A percentile compares a stretch with the other conserved stretches of the same genome.
These are phyloP conservation scores for Agelaius phoeniceus DNA, from an alignment of 2,113 vertebrate species.

Conservation along the genomic window DNA sequence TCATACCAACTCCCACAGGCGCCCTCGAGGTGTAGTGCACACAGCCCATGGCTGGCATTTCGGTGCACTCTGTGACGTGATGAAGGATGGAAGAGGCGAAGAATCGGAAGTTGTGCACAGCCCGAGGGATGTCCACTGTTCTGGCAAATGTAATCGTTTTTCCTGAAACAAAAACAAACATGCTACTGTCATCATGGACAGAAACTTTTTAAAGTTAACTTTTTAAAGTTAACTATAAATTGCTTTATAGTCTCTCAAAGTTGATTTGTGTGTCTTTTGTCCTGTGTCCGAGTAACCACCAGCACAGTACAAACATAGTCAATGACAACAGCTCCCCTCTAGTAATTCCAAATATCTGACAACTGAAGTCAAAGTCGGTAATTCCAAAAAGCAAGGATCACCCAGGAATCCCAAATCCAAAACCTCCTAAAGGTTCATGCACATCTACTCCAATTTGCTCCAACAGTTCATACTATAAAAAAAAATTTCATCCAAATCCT, in stretches of 20 bases:
- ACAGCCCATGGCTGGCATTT: slow-evolving; percentile 85
- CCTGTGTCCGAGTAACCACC: background rate
- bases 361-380: background rate
- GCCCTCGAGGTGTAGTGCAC: slow-evolving; percentile 87
- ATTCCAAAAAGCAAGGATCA: background rate
- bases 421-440: background rate
- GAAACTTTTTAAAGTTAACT: background rate
- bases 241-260: background rate
- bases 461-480: background rate
- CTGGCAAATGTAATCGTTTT: slow-evolving; percentile 88
- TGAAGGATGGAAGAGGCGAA: slow-evolving; percentile 91
- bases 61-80: slow-evolving; percentile 85
- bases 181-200: background rate
- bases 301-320: background rate
- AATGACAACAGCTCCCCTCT: background rate
- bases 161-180: slow-evolving; percentile 73
- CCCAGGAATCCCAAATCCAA: background rate
- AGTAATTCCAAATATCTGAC: background rate
- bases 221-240: background rate
- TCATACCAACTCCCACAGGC: slow-evolving; percentile 91
- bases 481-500: background rate
- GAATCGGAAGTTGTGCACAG: slow-evolving; percentile 90
- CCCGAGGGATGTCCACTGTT: slow-evolving; percentile 88
- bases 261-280: background rate
- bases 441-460: background rate